Base-by-base conservation (phyloP, 2,888 invertebrate genomes). In the Andrena haemorrhoa region DNA sequence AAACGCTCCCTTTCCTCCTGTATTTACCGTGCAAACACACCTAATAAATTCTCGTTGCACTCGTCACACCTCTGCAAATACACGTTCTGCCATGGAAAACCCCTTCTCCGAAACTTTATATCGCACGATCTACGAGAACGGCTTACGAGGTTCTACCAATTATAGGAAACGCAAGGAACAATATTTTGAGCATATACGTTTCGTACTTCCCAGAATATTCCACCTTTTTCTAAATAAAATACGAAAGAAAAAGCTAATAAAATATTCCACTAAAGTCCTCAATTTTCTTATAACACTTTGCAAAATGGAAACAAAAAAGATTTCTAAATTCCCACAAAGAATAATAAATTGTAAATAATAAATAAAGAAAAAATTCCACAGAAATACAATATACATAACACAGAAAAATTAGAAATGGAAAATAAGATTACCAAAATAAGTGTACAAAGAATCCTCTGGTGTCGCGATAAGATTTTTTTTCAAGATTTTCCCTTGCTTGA, bases 11-110 rank as follows among this genome's bases (percentile, higher is more conserved):
- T 80, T 75, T 80, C 71, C 68, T 33, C 58, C 12, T 8, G 61
- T 82, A 56, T 82, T 82, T 82, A 63, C 81, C 66, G 49, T 35
- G 81, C 70, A 80, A 82, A 82, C 80, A 75, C n/a, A 60, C 64
- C 80, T 75, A 80, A 82, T 71, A 80, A 75, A 80, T 82, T 74
- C 71, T 65, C 71, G 64, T 64, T 69, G 65, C 75, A 75, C 69
- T 75, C 68, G 75, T 83, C 79, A 78, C 58, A 47, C 58, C 33
- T 72, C 33, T 35, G 83, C 79, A 79, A 83, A 83, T 51, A 68
- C 63, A 68, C 63, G 41, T 51, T 64, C n/a, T 23, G 26, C 41
- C 49, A 12, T 58, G 82, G 49, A 53, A 64, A 63, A 33, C 49
- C 60, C 49, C 29, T 56, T 33, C 16, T 8, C 33, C 2, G 20